Evolutionary conservation across 2,113 vertebrate genomes (phyloP).

Genomic region (Dipodomys stephensi): DNA sequence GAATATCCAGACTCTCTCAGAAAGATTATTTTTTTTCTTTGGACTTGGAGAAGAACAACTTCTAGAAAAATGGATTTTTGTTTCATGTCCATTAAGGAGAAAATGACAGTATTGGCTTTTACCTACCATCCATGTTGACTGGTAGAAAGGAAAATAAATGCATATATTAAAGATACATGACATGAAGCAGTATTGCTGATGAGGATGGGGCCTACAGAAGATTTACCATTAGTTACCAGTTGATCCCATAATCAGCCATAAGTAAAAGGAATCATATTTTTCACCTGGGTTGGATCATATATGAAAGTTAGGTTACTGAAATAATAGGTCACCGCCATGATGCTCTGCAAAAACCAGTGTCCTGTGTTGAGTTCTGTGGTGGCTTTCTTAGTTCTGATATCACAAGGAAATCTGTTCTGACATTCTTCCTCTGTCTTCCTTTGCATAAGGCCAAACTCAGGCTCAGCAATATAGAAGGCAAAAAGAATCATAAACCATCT

Average conservation of each 20-base stretch:
- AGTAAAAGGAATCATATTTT: neutral
- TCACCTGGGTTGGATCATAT: neutral
- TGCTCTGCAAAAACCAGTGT: neutral
- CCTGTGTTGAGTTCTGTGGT: neutral
- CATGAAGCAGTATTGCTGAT: fast-evolving
- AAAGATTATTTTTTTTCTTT: neutral
- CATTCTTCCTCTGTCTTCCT: neutral
- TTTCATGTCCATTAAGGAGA: neutral
- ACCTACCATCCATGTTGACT: neutral
- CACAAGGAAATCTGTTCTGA: neutral
- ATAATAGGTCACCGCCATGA: neutral
- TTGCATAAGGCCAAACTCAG: neutral
- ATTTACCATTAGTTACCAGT: neutral
- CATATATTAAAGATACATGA: neutral
- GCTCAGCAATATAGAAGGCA: constrained; percentile 13
- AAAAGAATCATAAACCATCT: neutral
- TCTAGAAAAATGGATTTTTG: neutral
- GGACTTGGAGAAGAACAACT: neutral
- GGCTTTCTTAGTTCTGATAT: neutral
- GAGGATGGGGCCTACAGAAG: neutral
- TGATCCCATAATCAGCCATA: neutral
- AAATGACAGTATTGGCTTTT: neutral
- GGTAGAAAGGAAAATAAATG: neutral
- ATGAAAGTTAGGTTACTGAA: neutral
- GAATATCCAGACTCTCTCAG: neutral